Base-by-base conservation (phyloP, 2,113 vertebrate species). In the Anoplopoma fimbria region DNA sequence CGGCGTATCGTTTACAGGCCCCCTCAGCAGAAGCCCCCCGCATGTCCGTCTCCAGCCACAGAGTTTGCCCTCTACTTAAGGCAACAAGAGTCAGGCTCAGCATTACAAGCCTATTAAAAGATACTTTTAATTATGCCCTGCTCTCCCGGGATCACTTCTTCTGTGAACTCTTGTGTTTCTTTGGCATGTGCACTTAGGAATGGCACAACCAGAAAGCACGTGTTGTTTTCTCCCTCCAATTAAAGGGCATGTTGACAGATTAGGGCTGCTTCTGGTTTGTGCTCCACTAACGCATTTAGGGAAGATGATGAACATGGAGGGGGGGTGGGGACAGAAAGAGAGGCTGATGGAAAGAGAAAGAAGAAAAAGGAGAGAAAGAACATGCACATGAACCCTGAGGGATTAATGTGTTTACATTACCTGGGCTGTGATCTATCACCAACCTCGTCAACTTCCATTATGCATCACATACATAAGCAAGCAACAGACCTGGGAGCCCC, bases 181-280 rank as follows among this genome's bases (percentile, higher is more conserved):
- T 87, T 81, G 84, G 88, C 88, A 84, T 93, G 86, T 93, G 89
- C 77, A 81, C 63, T 65, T 78, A 92, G 91, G 90, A 90, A 91
- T 90, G 90, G 92, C 92, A 92, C 92, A 84, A 89, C 84, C 90
- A 91, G 85, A 84, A n/a, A 93, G 89, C 90, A 92, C 77, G 89
- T 90, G 91, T 93, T 93, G 88, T 94, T 92, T 93, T 93, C 89
- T 92, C 72, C 86, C 83, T 89, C 91, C 92, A 94, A 94, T 94
- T 95, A 94, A 93, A 95, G 92, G 88, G 91, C 87, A 94, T 94
- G 93, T 94, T 94, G 94, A 95, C 89, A 94, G 90, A 93, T 94
- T 93, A 92, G 89, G 92, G 89, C 4, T 93, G 92, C 90, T 93
- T 84, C 89, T 93, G 90, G 90, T 94, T 91, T 92, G 91, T 93